A percentile compares a stretch with the other conserved stretches of the same genome.
phyloP scores from a whole-genome alignment of 1,140 invertebrate species.

The Trichonephila clavipes region DNA sequence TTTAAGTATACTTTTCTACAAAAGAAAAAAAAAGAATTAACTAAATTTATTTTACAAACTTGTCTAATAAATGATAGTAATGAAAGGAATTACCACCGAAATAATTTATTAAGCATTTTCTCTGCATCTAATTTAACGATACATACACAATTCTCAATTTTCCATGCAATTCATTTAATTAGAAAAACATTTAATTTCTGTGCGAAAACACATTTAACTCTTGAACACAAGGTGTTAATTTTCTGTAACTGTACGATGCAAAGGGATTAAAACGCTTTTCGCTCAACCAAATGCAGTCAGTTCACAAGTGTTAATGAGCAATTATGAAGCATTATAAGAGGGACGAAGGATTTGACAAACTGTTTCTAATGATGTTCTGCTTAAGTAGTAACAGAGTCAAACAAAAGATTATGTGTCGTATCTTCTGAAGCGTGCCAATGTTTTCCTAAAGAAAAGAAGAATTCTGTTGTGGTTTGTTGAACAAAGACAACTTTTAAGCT shows the following conservation, averaged over 20 bases:
- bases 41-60: not conserved
- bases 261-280: conserved; percentile 45
- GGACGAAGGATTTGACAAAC: conserved; percentile 45
- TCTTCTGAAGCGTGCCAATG: not conserved
- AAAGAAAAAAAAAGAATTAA: no score
- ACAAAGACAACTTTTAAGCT: not conserved
- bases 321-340: conserved; percentile 61
- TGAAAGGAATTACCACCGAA: not conserved
- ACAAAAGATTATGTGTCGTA: conserved; percentile 30
- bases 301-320: conserved; percentile 55
- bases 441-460: not conserved
- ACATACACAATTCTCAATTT: not conserved
- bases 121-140: not conserved
- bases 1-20: no score
- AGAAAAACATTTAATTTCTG: not conserved
- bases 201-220: not conserved
- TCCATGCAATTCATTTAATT: conserved; percentile 20
- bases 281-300: not conserved
- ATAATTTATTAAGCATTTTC: not conserved
- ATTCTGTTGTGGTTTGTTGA: not conserved
- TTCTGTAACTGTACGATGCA: conserved; percentile 44
- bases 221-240: conserved; percentile 39
- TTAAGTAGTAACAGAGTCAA: conserved; percentile 6
- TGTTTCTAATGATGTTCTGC: conserved; percentile 42
- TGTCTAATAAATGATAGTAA: not conserved